Evolutionary conservation across 1,140 invertebrate genomes (phyloP).

Genomic region (Rhopalosiphum maidis): DNA sequence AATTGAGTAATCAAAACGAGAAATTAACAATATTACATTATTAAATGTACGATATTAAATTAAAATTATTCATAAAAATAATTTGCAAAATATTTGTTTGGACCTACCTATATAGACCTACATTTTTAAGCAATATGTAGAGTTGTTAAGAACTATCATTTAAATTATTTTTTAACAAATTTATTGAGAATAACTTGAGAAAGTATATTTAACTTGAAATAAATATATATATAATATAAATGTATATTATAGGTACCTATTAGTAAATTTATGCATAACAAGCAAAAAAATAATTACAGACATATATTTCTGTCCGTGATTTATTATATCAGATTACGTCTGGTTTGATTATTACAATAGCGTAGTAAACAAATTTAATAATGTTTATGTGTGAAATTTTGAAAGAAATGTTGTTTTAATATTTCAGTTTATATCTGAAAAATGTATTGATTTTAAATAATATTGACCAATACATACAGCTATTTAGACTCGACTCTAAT

Average conservation of each 20-base stretch:
- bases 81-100: background rate
- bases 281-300: background rate
- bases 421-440: background rate
- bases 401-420: background rate
- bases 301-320: background rate
- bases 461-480: background rate
- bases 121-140: background rate
- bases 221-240: background rate
- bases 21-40: background rate
- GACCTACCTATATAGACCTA: background rate
- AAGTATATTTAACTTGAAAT: background rate
- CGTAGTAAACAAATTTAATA: background rate
- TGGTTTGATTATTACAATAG: conserved; percentile 3
- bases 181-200: background rate
- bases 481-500: background rate
- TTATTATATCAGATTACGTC: background rate
- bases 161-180: background rate
- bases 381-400: background rate
- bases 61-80: background rate
- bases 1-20: background rate
- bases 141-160: background rate
- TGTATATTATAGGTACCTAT: background rate
- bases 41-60: background rate
- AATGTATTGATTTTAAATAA: background rate
- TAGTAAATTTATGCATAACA: background rate